Conservation (phyloP, 2,113 vertebrate genomes). For the Tragelaphus buxtoni region DNA sequence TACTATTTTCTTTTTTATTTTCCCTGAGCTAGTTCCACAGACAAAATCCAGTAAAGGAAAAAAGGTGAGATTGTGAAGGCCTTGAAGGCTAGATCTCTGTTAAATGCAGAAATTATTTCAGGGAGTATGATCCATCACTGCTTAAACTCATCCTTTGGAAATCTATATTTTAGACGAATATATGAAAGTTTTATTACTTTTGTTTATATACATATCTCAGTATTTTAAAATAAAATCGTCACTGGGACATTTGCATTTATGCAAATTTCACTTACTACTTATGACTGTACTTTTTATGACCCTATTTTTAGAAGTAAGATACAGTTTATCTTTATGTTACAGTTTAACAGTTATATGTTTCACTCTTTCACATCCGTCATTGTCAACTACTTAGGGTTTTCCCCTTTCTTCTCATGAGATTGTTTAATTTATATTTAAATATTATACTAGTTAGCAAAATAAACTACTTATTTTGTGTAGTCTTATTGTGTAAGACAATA, state of each 20-base stretch:
- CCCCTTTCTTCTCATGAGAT: not conserved
- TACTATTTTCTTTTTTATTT: not conserved
- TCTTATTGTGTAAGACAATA: not conserved
- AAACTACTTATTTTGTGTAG: not conserved
- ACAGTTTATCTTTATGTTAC: not conserved
- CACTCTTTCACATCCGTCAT: not conserved
- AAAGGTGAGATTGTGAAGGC: not conserved
- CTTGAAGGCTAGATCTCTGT: not conserved
- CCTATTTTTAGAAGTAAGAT: not conserved
- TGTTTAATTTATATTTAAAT: not conserved
- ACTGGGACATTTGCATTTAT: not conserved
- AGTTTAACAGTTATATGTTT: not conserved
- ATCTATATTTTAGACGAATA: not conserved
- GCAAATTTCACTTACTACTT: not conserved
- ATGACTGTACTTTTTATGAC: not conserved
- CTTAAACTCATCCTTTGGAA: not conserved
- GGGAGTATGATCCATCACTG: not conserved
- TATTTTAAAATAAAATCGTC: not conserved
- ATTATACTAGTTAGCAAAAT: not conserved
- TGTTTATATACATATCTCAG: not conserved
- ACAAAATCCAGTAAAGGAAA: not conserved
- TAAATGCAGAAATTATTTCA: conserved; percentile 11
- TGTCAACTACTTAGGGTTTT: not conserved
- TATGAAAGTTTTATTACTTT: not conserved
- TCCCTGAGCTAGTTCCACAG: not conserved